Evolutionary conservation across 2,113 vertebrate genomes (phyloP).

Genomic region (Panthera uncia): DNA sequence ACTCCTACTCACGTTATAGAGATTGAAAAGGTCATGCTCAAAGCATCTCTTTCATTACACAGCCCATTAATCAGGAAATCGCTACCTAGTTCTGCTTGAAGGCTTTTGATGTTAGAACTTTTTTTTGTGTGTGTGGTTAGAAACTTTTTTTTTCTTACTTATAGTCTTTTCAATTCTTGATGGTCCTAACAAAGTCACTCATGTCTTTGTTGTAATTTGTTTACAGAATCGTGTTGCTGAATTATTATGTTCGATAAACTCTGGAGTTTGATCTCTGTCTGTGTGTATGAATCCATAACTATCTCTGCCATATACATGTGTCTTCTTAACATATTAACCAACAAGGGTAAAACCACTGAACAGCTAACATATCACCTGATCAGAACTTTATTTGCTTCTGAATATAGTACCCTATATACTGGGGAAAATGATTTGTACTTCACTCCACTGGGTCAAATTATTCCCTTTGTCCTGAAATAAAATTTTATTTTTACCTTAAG

Average conservation of each 20-base stretch:
- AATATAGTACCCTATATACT: background rate
- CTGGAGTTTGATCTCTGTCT: background rate
- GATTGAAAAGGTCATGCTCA: conserved; percentile 52
- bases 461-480: background rate
- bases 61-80: conserved; percentile 70
- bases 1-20: background rate
- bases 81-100: conserved; percentile 43
- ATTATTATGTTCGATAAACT: background rate
- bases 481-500: conserved; percentile 24
- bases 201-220: background rate
- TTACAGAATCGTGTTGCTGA: background rate
- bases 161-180: background rate
- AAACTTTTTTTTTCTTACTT: background rate
- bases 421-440: background rate
- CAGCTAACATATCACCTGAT: background rate
- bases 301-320: background rate
- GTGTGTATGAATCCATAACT: background rate
- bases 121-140: background rate
- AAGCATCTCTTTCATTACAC: conserved; percentile 69
- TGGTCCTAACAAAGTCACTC: background rate
- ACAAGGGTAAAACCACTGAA: background rate
- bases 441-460: background rate
- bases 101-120: background rate
- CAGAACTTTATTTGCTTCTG: background rate
- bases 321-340: background rate